A percentile compares a stretch with the other conserved stretches of the same genome.
Conservation (phyloP, 2,113 vertebrate genomes). For the Cyanoderma ruficeps region DNA sequence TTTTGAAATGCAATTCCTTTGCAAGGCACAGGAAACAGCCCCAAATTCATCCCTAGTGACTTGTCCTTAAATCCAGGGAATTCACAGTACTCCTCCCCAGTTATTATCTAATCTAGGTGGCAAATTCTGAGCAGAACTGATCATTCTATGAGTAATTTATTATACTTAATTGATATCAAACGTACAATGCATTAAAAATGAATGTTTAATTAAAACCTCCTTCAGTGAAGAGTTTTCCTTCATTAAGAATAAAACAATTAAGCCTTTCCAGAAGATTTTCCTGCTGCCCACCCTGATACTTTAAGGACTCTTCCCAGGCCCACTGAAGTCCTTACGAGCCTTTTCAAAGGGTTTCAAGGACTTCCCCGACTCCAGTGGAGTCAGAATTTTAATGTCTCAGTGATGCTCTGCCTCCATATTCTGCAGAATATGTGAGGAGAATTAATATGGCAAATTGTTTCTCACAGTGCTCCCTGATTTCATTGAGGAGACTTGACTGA, state of each 20-base stretch:
- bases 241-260: background rate
- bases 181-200: background rate
- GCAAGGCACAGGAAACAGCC: background rate
- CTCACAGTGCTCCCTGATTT: conserved; percentile 32
- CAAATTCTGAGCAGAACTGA: background rate
- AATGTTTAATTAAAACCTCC: background rate
- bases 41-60: background rate
- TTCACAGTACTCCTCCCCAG: background rate
- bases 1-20: background rate
- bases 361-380: background rate
- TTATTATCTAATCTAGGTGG: background rate
- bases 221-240: background rate
- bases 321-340: background rate
- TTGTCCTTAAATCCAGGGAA: background rate
- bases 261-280: background rate
- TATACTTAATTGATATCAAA: background rate
- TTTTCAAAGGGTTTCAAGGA: background rate
- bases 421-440: background rate
- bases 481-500: conserved; percentile 13
- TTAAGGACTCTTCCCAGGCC: background rate
- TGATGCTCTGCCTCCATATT: background rate
- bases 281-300: background rate
- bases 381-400: background rate
- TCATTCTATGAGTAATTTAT: background rate
- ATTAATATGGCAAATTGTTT: background rate